These are phyloP conservation scores for Tympanoctomys barrerae DNA, from an alignment of 2,797 vertebrate genomes.

Conservation along the genomic window DNA sequence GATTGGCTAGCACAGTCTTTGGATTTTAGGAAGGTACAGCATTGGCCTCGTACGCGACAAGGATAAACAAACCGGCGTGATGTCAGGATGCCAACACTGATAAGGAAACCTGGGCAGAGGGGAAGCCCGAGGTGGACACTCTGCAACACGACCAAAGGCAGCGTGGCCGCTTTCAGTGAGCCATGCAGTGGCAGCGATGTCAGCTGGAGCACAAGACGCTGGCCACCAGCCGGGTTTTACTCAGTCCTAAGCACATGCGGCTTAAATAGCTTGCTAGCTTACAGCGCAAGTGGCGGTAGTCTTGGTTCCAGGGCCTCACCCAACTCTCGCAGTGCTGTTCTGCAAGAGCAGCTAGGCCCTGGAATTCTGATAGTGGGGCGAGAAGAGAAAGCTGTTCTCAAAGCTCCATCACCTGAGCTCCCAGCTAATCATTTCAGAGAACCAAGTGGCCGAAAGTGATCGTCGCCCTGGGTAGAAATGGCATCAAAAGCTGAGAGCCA, in stretches of 20 bases:
- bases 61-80: background rate
- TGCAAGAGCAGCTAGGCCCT: background rate
- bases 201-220: background rate
- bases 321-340: background rate
- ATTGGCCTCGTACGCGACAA: background rate
- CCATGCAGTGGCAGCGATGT: background rate
- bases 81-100: background rate
- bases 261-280: background rate
- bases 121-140: background rate
- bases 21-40: background rate
- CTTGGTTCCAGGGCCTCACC: background rate
- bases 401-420: slow-evolving; percentile 23
- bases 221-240: background rate
- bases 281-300: background rate
- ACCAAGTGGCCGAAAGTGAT: slow-evolving; percentile 16
- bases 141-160: background rate
- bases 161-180: too few relatives aligned
- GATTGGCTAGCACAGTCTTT: background rate
- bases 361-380: slow-evolving; percentile 1
- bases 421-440: slow-evolving; percentile 46
- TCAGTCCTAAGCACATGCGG: background rate
- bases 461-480: background rate
- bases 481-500: background rate
- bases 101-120: background rate
- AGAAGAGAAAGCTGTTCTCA: background rate